A percentile compares a stretch with the other conserved stretches of the same genome.
Evolutionary conservation across 2,113 vertebrate species (phyloP).

Genomic region (Hippolais icterina): DNA sequence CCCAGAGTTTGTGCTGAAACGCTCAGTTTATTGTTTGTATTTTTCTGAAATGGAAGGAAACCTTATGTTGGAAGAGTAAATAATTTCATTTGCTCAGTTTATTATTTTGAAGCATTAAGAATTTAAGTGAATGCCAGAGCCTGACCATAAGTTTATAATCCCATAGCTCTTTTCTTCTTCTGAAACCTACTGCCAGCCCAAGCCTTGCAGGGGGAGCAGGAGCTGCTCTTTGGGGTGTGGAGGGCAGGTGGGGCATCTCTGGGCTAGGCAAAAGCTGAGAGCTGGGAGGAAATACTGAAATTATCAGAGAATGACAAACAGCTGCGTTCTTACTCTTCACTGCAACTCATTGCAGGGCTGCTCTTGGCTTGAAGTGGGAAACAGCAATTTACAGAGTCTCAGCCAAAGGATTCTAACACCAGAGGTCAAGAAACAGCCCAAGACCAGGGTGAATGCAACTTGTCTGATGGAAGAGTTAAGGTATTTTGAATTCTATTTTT

Average conservation of each 20-base stretch:
- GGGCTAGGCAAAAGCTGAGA: background rate
- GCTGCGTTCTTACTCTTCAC: rapidly evolving
- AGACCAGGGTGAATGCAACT: background rate
- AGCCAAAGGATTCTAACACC: background rate
- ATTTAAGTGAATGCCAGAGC: background rate
- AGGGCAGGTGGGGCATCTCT: background rate
- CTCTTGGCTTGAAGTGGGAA: background rate
- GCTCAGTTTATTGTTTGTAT: background rate
- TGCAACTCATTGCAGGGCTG: background rate
- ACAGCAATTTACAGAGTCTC: rapidly evolving
- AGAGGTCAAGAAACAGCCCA: background rate
- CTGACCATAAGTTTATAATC: background rate
- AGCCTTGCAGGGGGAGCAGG: background rate
- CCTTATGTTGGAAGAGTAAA: background rate
- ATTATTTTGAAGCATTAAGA: background rate
- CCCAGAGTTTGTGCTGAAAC: background rate
- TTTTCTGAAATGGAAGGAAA: background rate
- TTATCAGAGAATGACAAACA: background rate
- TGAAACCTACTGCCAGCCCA: background rate
- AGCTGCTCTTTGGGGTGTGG: background rate
- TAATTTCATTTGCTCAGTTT: rapidly evolving
- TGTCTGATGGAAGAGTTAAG: background rate
- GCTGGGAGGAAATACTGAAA: background rate
- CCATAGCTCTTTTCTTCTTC: background rate
- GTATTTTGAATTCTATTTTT: background rate